Conservation (phyloP, 2,888 invertebrate genomes). For the Proisotoma minuta region DNA sequence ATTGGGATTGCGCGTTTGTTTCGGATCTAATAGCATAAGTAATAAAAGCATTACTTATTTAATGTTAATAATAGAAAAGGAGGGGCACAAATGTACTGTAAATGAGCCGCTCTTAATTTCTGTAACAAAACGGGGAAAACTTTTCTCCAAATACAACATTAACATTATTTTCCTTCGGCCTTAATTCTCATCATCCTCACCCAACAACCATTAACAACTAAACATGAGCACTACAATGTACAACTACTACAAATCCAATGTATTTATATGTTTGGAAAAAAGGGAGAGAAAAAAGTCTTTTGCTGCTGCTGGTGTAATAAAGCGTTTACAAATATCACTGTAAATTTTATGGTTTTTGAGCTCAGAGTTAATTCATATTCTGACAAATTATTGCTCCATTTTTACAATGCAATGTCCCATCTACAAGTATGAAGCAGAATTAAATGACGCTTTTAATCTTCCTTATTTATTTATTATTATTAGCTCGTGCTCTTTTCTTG, state of each 20-base stretch:
- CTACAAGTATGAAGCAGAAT: too few relatives aligned
- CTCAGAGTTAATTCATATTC: neutral
- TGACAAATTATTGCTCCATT: neutral
- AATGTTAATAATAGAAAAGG: slow-evolving; percentile 4
- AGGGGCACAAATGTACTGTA: slow-evolving; percentile 2
- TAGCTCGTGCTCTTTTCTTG: too few relatives aligned
- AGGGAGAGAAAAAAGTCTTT: too few relatives aligned
- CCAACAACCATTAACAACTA: neutral
- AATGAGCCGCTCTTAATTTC: slow-evolving; percentile 5
- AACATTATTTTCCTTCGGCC: neutral
- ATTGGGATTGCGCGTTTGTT: neutral
- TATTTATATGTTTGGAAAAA: too few relatives aligned
- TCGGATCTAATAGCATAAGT: slow-evolving; percentile 1
- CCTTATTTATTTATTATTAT: too few relatives aligned
- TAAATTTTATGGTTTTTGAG: slow-evolving; percentile 1
- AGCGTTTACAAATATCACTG: neutral
- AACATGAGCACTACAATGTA: too few relatives aligned
- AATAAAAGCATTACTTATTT: slow-evolving; percentile 3
- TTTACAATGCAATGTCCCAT: too few relatives aligned
- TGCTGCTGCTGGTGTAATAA: too few relatives aligned
- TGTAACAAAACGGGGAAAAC: neutral
- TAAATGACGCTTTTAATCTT: too few relatives aligned
- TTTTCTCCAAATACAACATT: neutral
- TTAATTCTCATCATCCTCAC: slow-evolving; percentile 1
- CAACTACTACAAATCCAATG: too few relatives aligned